Percentiles rank a stretch among this genome's conserved stretches.
Conservation (phyloP, 2,113 vertebrate genomes). For the Phainopepla nitens region DNA sequence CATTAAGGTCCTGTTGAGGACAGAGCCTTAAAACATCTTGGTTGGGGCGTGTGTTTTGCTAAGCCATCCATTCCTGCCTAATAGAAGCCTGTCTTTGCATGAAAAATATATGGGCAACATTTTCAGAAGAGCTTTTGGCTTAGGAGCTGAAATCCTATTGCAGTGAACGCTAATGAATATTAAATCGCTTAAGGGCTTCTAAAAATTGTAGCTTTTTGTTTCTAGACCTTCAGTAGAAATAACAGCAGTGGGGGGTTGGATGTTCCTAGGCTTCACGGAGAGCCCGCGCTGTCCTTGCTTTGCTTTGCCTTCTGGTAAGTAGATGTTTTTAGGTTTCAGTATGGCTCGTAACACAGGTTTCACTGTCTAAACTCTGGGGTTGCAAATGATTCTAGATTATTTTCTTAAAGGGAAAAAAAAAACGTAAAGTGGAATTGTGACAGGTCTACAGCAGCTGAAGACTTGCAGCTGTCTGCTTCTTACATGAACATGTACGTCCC, state of each 20-base stretch:
- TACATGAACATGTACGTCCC: background rate
- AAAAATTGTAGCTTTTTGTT: conserved; percentile 1
- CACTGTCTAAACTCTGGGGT: background rate
- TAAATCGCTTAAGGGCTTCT: background rate
- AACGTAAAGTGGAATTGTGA: background rate
- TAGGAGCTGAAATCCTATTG: background rate
- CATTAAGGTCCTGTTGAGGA: conserved; percentile 20
- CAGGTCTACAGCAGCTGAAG: conserved; percentile 28
- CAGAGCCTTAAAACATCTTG: background rate
- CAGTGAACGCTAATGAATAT: background rate
- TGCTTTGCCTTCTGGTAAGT: conserved; percentile 11
- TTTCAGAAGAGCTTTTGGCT: background rate
- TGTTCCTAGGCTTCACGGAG: background rate
- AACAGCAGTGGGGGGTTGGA: background rate
- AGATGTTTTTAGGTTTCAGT: background rate
- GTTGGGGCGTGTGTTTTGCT: background rate
- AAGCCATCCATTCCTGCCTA: background rate
- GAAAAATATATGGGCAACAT: background rate
- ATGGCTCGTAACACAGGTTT: background rate
- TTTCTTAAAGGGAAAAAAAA: background rate
- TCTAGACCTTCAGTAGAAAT: background rate
- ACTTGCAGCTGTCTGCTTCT: conserved; percentile 13
- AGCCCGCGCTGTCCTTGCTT: background rate
- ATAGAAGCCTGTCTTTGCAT: background rate
- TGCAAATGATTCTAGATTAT: background rate